phyloP scores from a whole-genome alignment of 2,113 vertebrate species.

The Empidonax alnorum region DNA sequence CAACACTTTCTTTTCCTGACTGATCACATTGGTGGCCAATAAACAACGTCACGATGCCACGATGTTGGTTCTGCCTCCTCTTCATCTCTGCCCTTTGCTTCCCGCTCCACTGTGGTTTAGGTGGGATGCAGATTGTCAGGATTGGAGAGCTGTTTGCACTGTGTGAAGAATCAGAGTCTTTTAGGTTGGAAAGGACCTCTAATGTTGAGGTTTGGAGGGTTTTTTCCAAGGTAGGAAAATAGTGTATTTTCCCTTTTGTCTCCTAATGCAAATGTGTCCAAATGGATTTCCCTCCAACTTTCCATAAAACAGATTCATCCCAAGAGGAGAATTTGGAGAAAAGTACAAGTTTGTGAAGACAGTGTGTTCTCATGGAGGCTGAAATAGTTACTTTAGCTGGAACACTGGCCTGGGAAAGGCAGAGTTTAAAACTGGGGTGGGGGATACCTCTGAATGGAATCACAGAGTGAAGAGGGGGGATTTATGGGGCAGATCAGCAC shows the following conservation, averaged over 20 bases:
- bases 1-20: background rate
- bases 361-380: background rate
- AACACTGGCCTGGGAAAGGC: background rate
- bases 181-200: background rate
- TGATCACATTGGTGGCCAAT: background rate
- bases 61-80: background rate
- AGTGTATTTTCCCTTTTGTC: background rate
- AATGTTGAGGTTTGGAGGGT: background rate
- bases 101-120: background rate
- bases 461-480: background rate
- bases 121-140: background rate
- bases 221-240: slow-evolving; percentile 8
- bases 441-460: background rate
- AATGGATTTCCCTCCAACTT: slow-evolving; percentile 29
- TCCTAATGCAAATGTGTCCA: slow-evolving; percentile 17
- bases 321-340: slow-evolving; percentile 25
- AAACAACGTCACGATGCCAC: accelerated
- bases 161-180: background rate
- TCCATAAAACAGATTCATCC: background rate
- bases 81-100: background rate
- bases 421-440: background rate
- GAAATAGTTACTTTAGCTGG: background rate
- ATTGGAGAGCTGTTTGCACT: background rate
- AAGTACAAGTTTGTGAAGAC: slow-evolving; percentile 29
- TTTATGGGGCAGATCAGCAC: background rate